Conservation (phyloP, 2,888 invertebrate genomes). For the Pediacus dermestoides region DNA sequence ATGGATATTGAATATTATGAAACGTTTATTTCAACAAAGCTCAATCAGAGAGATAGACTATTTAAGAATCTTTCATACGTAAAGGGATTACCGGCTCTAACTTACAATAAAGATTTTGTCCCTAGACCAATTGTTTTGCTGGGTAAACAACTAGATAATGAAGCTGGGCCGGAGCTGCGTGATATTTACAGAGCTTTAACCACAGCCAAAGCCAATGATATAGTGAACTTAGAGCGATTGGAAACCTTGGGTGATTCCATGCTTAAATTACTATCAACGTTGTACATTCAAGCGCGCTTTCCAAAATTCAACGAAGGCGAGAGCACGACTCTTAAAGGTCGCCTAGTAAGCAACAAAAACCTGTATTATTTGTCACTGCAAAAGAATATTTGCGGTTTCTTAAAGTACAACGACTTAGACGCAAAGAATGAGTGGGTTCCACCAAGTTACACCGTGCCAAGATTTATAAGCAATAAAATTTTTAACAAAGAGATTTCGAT, state of each 20-base stretch:
- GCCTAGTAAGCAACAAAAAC: constrained; percentile 79
- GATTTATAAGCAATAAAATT: constrained; percentile 49
- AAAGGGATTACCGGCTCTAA: constrained; percentile 36
- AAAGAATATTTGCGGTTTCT: constrained; percentile 56
- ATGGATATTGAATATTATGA: constrained; percentile 70
- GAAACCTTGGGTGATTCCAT: constrained; percentile 90
- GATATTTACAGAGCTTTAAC: constrained; percentile 64
- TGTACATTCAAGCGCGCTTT: constrained; percentile 69
- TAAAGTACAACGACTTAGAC: constrained; percentile 63
- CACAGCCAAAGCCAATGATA: constrained; percentile 68
- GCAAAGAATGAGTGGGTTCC: constrained; percentile 74
- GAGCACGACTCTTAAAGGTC: constrained; percentile 68
- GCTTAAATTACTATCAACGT: constrained; percentile 73
- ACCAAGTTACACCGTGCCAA: constrained; percentile 68
- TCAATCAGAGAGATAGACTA: not conserved
- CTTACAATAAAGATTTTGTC: constrained; percentile 35
- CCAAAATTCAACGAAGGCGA: constrained; percentile 72
- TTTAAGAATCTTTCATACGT: constrained; percentile 7
- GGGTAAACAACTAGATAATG: constrained; percentile 13
- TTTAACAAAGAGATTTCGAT: constrained; percentile 46
- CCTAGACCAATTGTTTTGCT: constrained; percentile 23
- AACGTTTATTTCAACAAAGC: constrained; percentile 53
- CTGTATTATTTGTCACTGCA: constrained; percentile 68
- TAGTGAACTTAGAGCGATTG: constrained; percentile 73
- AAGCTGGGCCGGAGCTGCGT: constrained; percentile 52